These are phyloP conservation scores for Hyles lineata DNA, from an alignment of 2,888 invertebrate genomes.

Conservation along the genomic window DNA sequence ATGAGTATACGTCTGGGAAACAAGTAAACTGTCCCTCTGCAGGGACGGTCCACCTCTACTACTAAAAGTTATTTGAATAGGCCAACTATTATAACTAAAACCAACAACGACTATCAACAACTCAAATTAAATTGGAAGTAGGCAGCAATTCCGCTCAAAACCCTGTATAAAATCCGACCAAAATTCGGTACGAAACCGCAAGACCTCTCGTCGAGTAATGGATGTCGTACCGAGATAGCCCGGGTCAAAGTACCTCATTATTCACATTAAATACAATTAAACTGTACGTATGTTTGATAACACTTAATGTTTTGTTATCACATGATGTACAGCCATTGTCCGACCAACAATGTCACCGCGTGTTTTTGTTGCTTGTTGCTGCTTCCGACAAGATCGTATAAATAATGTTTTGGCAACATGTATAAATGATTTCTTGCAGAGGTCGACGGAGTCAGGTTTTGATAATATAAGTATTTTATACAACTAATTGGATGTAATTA, in stretches of 20 bases:
- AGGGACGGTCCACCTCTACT: no score
- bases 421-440: not conserved
- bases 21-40: no score
- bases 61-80: no score
- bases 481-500: no score
- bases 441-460: not conserved
- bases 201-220: constrained; percentile 13
- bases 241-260: constrained; percentile 30
- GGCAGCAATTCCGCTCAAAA: no score
- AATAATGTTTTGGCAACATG: constrained; percentile 14
- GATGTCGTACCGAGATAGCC: constrained; percentile 17
- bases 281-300: constrained; percentile 29
- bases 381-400: constrained; percentile 12
- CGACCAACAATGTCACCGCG: constrained; percentile 32
- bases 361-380: constrained; percentile 26
- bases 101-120: no score
- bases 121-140: no score
- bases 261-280: constrained; percentile 28
- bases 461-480: not conserved
- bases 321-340: constrained; percentile 30
- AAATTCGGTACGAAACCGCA: not conserved
- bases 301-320: constrained; percentile 30
- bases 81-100: no score
- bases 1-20: no score
- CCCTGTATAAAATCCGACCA: no score